Evolutionary conservation across 92 coral and sea anemone species (phyloP), one percentile per base, ranked within the genome.

Genomic region (Virgularia gustaviana): DNA sequence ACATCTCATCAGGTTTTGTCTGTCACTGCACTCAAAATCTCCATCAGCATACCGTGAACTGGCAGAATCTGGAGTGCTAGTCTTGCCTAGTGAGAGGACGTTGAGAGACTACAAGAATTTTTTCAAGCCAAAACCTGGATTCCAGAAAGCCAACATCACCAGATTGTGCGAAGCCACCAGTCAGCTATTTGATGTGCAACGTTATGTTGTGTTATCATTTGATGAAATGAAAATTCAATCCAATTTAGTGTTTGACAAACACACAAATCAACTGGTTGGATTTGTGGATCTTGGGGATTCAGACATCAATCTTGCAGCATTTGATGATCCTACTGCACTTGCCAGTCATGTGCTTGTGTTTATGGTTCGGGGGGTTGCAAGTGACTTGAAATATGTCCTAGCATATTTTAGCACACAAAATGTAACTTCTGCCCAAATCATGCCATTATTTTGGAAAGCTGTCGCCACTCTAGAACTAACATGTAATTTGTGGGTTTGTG

Each of bases 281-380:
- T 82, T 77, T 76, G 82, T 78, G 32, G 82, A 82, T 27, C 51
- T 82, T 6, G 85, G 85, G 41, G 85, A 80, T 44, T 20, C 79
- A 6, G 35, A 30, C 25, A 43, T 80, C 13, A 80, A 62, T 70
- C 52, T 27, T 38, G 68, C 72, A 15, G 60, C 79, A 43, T 44
- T 71, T 28, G 83, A 65, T 31, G 38, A 62, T 4, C 27, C 19
- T 52, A 66, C 41, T 45, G 54, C 58, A n/a, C 6, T 79, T 9
- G 72, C 83, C 25, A 71, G 60, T 27, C 78, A 79, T 79, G 83
- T 39, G 6, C 75, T 80, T 10, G 79, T 53, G 0, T 80, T 80
- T 41, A 36, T 44, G 61, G 36, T 80, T 20, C 45, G 75, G 31
- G 85, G 85, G 44, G 57, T 62, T 1, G 64, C 65, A 16, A 81